phyloP scores from a whole-genome alignment of 2,113 vertebrate species.

The Salvelinus namaycush region DNA sequence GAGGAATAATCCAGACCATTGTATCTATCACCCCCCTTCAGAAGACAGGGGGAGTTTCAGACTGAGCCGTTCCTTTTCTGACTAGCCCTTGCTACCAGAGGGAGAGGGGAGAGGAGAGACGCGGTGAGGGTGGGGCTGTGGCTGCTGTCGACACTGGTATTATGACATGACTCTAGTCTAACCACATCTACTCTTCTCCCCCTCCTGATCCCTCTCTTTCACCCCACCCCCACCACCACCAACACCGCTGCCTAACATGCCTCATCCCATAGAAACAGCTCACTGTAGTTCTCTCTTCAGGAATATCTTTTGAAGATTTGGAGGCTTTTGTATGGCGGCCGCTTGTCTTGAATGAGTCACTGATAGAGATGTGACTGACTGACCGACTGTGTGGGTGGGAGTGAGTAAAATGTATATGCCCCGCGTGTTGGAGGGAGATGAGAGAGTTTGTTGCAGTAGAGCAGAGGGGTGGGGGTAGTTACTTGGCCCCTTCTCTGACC shows the following conservation, averaged over 20 bases:
- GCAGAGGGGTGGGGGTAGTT: not conserved
- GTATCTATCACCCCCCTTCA: constrained; percentile 17
- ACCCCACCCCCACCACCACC: not conserved
- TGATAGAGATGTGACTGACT: constrained; percentile 56
- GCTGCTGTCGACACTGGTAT: constrained; percentile 46
- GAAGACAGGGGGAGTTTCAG: constrained; percentile 22
- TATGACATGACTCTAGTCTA: constrained; percentile 28
- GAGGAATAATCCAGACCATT: constrained; percentile 25
- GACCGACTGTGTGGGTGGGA: constrained; percentile 5
- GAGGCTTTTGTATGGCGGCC: constrained; percentile 25
- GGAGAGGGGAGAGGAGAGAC: constrained; percentile 15
- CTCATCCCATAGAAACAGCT: not conserved
- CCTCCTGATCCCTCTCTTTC: not conserved
- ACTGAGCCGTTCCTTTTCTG: constrained; percentile 30
- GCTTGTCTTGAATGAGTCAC: constrained; percentile 43
- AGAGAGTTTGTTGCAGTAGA: constrained; percentile 6
- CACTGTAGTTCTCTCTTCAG: not conserved
- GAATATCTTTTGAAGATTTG: not conserved
- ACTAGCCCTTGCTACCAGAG: constrained; percentile 29
- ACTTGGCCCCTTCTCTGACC: not conserved
- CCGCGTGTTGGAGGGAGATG: constrained; percentile 43
- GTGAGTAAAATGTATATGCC: constrained; percentile 42
- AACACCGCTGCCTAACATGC: not conserved
- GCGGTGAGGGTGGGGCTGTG: constrained; percentile 2
- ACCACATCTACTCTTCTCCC: too few species aligned